phyloP scores from a whole-genome alignment of 2,888 invertebrate species.

The Xestoiulus laeticollis region DNA sequence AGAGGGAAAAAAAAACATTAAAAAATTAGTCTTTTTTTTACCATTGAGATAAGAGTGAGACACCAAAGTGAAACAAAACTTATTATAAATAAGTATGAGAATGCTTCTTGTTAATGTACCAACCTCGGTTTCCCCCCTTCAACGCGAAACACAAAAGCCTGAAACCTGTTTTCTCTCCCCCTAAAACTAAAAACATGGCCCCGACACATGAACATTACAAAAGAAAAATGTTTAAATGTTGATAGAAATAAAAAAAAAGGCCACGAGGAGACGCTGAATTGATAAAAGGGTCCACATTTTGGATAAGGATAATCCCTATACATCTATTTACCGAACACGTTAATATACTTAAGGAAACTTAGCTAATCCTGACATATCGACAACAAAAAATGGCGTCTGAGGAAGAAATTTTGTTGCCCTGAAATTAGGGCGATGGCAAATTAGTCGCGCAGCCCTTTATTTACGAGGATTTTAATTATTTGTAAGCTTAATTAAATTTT shows the following conservation, averaged over 20 bases:
- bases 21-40: constrained; percentile 16
- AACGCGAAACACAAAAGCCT: constrained; percentile 16
- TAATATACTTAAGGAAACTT: constrained; percentile 25
- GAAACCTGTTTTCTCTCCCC: constrained; percentile 17
- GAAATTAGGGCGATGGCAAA: constrained; percentile 1
- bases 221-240: constrained; percentile 11
- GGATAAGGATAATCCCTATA: constrained; percentile 31
- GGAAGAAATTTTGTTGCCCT: background rate
- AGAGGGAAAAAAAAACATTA: background rate
- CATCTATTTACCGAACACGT: constrained; percentile 41
- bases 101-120: constrained; percentile 11
- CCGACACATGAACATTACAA: constrained; percentile 23
- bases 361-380: background rate
- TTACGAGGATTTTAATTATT: constrained; percentile 19
- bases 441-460: background rate
- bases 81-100: constrained; percentile 31
- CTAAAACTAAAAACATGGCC: background rate
- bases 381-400: background rate
- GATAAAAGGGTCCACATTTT: constrained; percentile 22
- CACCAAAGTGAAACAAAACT: constrained; percentile 39
- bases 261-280: background rate
- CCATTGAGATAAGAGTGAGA: constrained; percentile 6
- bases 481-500: background rate
- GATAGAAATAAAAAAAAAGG: background rate
- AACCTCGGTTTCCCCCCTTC: background rate